phyloP scores from a whole-genome alignment of 2,113 vertebrate genomes.

The Gallinago undulata region DNA sequence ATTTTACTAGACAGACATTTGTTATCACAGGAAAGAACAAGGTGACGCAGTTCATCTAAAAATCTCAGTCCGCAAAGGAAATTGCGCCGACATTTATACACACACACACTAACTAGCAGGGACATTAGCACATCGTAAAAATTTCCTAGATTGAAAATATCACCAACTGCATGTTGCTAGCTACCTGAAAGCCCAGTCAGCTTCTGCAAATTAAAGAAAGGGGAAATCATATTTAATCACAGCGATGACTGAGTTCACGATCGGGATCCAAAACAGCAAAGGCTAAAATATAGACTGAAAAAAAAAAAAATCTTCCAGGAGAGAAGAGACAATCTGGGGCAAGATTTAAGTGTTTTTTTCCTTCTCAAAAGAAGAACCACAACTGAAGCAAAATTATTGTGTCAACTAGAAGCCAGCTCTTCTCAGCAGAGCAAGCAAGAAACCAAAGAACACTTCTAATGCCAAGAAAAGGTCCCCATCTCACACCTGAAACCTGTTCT shows the following conservation, averaged over 20 bases:
- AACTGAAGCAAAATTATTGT: not conserved
- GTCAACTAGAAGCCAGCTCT: not conserved
- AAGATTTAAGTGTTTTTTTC: not conserved
- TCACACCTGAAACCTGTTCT: fast-evolving
- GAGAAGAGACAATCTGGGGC: not conserved
- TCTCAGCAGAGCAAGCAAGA: not conserved
- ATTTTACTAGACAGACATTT: not conserved
- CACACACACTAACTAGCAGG: not conserved
- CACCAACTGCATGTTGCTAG: not conserved
- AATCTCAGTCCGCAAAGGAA: not conserved
- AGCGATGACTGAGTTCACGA: fast-evolving
- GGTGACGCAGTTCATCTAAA: not conserved
- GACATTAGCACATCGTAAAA: not conserved
- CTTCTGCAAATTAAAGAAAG: not conserved
- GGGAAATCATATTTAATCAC: not conserved
- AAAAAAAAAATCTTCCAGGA: not conserved
- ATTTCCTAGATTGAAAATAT: not conserved
- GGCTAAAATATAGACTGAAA: not conserved
- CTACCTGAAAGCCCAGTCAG: not conserved
- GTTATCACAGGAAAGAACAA: not conserved
- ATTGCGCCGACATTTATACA: not conserved
- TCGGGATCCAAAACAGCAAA: not conserved
- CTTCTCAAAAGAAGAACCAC: not conserved
- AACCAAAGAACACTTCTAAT: not conserved
- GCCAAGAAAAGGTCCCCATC: not conserved